Conservation (phyloP, 1,140 invertebrate species). For the Delia radicum region DNA sequence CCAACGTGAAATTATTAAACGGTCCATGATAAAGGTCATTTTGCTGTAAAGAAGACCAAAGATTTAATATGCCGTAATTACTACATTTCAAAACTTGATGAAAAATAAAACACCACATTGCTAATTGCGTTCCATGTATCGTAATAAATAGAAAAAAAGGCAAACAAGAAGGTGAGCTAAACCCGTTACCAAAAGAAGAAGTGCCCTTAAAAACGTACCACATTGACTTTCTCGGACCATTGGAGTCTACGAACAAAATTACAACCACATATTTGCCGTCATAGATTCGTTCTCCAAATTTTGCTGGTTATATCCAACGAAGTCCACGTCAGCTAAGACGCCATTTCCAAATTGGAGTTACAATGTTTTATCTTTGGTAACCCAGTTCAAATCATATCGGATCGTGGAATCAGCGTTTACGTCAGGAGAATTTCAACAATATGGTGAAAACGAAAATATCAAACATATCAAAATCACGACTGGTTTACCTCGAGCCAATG, state of each 20-base stretch:
- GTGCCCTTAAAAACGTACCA: constrained; percentile 34
- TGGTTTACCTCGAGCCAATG: no score
- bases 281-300: no score
- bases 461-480: constrained; percentile 34
- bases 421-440: constrained; percentile 38
- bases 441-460: constrained; percentile 34
- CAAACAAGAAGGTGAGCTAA: constrained; percentile 52
- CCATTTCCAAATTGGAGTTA: no score
- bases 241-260: constrained; percentile 28
- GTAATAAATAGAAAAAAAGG: constrained; percentile 41
- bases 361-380: constrained; percentile 39
- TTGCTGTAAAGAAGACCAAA: constrained; percentile 50
- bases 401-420: constrained; percentile 42
- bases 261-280: constrained; percentile 28
- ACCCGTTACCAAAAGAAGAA: constrained; percentile 42
- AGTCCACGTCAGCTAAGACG: no score
- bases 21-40: constrained; percentile 51
- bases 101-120: constrained; percentile 43
- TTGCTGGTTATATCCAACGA: no score
- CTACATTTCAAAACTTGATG: constrained; percentile 46
- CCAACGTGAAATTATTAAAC: constrained; percentile 40
- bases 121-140: constrained; percentile 45
- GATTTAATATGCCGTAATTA: constrained; percentile 50
- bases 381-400: constrained; percentile 28
- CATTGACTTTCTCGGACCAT: constrained; percentile 40